Evolutionary conservation across 2,113 vertebrate genomes (phyloP).

Genomic region (Noturus placidus): DNA sequence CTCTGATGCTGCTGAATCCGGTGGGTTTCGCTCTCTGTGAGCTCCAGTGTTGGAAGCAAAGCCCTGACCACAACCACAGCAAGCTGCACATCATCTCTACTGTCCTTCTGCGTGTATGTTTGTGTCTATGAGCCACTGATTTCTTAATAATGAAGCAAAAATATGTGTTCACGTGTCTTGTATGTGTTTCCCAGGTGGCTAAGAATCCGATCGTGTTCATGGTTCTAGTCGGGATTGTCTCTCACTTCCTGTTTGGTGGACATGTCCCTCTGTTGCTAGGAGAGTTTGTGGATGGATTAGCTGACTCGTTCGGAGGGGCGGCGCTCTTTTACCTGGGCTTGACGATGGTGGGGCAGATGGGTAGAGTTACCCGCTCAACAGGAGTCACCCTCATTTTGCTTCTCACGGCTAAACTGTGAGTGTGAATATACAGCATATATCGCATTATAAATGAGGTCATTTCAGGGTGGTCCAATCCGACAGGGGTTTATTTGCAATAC

Average conservation of each 20-base stretch:
- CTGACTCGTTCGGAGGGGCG: constrained; percentile 90
- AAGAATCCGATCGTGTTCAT: constrained; percentile 97
- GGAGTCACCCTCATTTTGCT: constrained; percentile 93
- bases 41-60: constrained; percentile 88
- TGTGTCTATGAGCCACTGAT: background rate
- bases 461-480: background rate
- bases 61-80: constrained; percentile 76
- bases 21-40: constrained; percentile 96
- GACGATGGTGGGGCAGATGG: constrained; percentile 95
- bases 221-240: constrained; percentile 89
- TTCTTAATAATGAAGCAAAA: background rate
- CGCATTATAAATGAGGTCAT: background rate
- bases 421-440: constrained; percentile 27
- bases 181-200: constrained; percentile 70
- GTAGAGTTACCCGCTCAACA: constrained; percentile 84
- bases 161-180: background rate
- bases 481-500: background rate
- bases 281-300: constrained; percentile 92
- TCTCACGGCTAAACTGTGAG: constrained; percentile 99
- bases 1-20: constrained; percentile 96
- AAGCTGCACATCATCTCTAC: constrained; percentile 83
- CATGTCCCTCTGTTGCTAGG: constrained; percentile 84
- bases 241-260: constrained; percentile 89
- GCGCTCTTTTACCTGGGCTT: constrained; percentile 97
- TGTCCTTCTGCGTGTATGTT: constrained; percentile 79